Evolutionary conservation across 2,888 invertebrate genomes (phyloP).

Genomic region (Meganola albula): DNA sequence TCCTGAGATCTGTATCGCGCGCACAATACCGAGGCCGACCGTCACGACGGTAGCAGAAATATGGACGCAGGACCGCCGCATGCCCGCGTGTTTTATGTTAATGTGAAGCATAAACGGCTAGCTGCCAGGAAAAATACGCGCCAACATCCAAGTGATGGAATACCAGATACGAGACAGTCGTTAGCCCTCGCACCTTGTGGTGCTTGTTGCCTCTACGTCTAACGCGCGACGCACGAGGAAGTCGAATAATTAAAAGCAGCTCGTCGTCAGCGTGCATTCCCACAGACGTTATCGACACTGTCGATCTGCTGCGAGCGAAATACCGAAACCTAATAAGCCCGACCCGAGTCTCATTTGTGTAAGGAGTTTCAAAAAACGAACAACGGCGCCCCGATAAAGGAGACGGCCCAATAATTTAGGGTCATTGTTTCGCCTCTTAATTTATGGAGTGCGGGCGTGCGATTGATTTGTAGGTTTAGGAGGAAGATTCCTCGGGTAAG

Average conservation of each 20-base stretch:
- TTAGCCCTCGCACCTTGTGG: no score
- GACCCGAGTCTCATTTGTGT: conserved; percentile 72
- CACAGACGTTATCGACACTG: conserved; percentile 55
- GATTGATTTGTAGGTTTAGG: conserved; percentile 73
- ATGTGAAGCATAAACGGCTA: conserved; percentile 57
- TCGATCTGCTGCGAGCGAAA: conserved; percentile 65
- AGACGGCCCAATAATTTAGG: conserved; percentile 74
- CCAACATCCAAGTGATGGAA: conserved; percentile 53
- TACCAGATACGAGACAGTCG: conserved; percentile 50
- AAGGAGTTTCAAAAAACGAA: conserved; percentile 63
- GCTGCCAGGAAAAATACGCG: conserved; percentile 53
- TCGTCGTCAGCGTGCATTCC: conserved; percentile 35
- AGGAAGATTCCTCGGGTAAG: conserved; percentile 48
- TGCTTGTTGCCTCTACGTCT: conserved; percentile 24
- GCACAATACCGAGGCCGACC: conserved; percentile 67
- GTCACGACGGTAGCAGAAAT: conserved; percentile 73
- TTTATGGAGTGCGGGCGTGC: conserved; percentile 72
- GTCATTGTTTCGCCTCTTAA: conserved; percentile 73
- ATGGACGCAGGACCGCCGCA: conserved; percentile 59
- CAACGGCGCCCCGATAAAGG: conserved; percentile 63
- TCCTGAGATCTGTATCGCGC: conserved; percentile 69
- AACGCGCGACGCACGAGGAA: conserved; percentile 43
- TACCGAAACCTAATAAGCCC: conserved; percentile 74
- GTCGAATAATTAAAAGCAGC: conserved; percentile 58
- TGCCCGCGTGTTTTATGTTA: conserved; percentile 73